These are phyloP conservation scores for Pseudachorutes palmiensis DNA, from an alignment of 1,140 invertebrate species.

Conservation along the genomic window DNA sequence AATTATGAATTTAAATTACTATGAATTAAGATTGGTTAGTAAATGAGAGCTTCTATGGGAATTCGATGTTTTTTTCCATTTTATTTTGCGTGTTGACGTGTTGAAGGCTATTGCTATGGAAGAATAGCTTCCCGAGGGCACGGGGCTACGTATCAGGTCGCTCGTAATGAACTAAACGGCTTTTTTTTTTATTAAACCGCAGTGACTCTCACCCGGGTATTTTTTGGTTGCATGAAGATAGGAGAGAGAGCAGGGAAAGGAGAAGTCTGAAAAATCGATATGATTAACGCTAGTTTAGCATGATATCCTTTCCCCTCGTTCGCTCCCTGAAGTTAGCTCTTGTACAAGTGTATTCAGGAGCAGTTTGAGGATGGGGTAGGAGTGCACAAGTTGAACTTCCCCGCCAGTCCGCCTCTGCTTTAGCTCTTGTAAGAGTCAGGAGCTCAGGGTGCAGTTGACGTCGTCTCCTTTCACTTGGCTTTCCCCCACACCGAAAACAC, in stretches of 20 bases:
- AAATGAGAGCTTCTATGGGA: no score
- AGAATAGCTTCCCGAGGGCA: neutral
- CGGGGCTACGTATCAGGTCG: neutral
- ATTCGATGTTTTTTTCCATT: no score
- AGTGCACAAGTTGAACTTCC: neutral
- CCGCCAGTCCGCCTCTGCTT: neutral
- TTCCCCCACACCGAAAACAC: constrained; percentile 5
- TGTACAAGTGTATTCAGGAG: neutral
- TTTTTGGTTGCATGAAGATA: neutral
- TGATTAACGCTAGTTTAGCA: constrained; percentile 39
- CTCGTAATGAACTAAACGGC: neutral
- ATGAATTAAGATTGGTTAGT: no score
- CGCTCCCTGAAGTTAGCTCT: no score
- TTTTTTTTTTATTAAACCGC: neutral
- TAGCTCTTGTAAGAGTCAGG: neutral
- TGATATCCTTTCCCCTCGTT: constrained; percentile 34
- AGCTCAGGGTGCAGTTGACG: neutral
- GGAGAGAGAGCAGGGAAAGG: neutral
- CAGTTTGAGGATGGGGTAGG: neutral
- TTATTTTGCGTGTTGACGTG: no score
- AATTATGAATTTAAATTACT: no score
- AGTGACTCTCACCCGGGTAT: neutral
- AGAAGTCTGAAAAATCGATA: constrained; percentile 32
- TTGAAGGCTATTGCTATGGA: no score
- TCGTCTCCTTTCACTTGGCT: constrained; percentile 1